Evolutionary conservation across 2,113 vertebrate species (phyloP).

Genomic region (Terrapene triunguis): DNA sequence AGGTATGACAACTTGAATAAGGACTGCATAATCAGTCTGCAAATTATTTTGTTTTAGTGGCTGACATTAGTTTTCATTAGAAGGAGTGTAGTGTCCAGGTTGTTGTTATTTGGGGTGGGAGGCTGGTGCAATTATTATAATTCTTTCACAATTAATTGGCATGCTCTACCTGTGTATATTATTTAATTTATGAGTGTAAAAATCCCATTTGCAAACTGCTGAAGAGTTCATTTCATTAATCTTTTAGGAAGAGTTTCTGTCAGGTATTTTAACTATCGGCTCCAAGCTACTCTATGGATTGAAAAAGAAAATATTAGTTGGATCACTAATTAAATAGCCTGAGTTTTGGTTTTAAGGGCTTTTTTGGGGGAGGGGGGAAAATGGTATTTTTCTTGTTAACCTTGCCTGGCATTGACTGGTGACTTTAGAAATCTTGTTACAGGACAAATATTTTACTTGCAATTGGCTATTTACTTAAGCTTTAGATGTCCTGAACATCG

Average conservation of each 20-base stretch:
- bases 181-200: constrained; percentile 64
- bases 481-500: constrained; percentile 42
- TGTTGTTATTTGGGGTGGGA: background rate
- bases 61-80: constrained; percentile 45
- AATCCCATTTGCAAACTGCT: constrained; percentile 56
- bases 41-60: constrained; percentile 33
- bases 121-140: constrained; percentile 40
- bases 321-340: constrained; percentile 76
- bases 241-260: constrained; percentile 66
- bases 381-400: constrained; percentile 54
- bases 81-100: constrained; percentile 15
- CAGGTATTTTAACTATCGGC: constrained; percentile 64
- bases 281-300: constrained; percentile 43
- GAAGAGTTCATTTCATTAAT: constrained; percentile 72
- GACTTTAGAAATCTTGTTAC: constrained; percentile 47
- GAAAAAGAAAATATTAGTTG: constrained; percentile 67
- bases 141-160: constrained; percentile 25
- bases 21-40: background rate
- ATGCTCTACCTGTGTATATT: constrained; percentile 56
- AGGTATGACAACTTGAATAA: background rate
- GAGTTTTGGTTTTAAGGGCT: constrained; percentile 34
- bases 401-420: constrained; percentile 44
- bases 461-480: constrained; percentile 50
- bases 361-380: constrained; percentile 24
- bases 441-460: constrained; percentile 57